Evolutionary conservation across 2,797 vertebrate species (phyloP).

Genomic region (Buceros bicornis): DNA sequence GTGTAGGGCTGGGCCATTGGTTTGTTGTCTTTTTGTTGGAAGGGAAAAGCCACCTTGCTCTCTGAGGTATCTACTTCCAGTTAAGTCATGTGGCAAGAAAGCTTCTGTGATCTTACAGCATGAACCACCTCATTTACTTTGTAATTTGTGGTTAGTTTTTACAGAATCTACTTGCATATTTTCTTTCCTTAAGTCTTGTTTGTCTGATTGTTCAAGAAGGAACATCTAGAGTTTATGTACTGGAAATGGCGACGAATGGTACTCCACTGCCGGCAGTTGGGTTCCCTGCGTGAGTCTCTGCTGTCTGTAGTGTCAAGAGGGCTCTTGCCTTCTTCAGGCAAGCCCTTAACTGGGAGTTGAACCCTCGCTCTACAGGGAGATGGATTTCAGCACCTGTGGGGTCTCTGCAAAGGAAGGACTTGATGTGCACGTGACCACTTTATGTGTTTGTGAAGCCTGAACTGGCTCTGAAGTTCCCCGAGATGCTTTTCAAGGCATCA

Average conservation of each 20-base stretch:
- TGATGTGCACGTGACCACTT: background rate
- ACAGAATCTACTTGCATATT: background rate
- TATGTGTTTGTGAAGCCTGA: slow-evolving; percentile 32
- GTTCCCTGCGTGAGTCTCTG: background rate
- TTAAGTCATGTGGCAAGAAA: background rate
- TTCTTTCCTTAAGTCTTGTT: background rate
- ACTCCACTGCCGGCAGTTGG: fast-evolving
- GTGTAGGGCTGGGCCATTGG: background rate
- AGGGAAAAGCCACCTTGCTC: background rate
- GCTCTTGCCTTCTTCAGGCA: background rate
- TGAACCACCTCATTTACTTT: background rate
- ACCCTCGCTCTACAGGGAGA: background rate
- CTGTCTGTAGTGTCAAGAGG: background rate
- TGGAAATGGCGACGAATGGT: background rate
- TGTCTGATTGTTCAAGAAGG: background rate
- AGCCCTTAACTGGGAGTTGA: background rate
- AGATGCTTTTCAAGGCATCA: background rate
- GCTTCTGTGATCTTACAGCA: background rate
- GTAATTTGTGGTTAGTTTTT: background rate
- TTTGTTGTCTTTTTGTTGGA: background rate
- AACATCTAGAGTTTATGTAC: background rate
- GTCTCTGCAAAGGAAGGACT: slow-evolving; percentile 5
- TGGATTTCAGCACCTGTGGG: background rate
- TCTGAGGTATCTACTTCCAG: background rate
- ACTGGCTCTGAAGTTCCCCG: background rate